Evolutionary conservation across 2,797 vertebrate species (phyloP).

Genomic region (Menidia menidia): DNA sequence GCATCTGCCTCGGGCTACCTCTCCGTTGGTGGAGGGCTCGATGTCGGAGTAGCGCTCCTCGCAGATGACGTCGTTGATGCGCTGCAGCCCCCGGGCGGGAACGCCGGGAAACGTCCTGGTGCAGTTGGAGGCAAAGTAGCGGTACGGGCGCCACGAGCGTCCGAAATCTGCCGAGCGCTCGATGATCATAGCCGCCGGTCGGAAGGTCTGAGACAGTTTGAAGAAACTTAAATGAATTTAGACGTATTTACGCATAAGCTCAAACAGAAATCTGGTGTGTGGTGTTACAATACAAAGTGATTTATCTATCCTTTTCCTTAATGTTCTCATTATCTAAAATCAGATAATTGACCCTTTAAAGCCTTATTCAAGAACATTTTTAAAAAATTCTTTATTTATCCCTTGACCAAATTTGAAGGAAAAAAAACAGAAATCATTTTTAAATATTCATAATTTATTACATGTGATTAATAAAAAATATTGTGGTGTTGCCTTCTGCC

Average conservation of each 20-base stretch:
- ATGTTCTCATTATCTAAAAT: slow-evolving; percentile 23
- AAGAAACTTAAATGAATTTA: not conserved
- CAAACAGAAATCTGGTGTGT: not conserved
- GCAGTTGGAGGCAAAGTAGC: slow-evolving; percentile 91
- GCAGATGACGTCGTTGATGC: slow-evolving; percentile 86
- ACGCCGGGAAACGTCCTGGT: slow-evolving; percentile 85
- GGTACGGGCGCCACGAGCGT: slow-evolving; percentile 86
- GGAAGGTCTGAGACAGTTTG: slow-evolving; percentile 82
- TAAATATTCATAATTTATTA: no score
- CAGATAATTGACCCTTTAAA: not conserved
- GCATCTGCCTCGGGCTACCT: slow-evolving; percentile 71
- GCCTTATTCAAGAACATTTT: no score
- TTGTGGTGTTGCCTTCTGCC: no score
- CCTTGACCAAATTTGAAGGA: no score
- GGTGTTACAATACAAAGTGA: not conserved
- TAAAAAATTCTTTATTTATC: no score
- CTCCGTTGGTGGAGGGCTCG: slow-evolving; percentile 88
- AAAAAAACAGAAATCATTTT: no score
- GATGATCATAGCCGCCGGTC: slow-evolving; percentile 89
- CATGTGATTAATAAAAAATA: no score
- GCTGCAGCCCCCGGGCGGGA: slow-evolving; percentile 68
- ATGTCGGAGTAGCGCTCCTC: slow-evolving; percentile 91
- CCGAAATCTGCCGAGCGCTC: slow-evolving; percentile 87
- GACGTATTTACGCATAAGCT: not conserved
- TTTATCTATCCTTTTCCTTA: slow-evolving; percentile 13